Evolutionary conservation across 2,113 vertebrate genomes (phyloP).

Genomic region (Hystrix brachyura): DNA sequence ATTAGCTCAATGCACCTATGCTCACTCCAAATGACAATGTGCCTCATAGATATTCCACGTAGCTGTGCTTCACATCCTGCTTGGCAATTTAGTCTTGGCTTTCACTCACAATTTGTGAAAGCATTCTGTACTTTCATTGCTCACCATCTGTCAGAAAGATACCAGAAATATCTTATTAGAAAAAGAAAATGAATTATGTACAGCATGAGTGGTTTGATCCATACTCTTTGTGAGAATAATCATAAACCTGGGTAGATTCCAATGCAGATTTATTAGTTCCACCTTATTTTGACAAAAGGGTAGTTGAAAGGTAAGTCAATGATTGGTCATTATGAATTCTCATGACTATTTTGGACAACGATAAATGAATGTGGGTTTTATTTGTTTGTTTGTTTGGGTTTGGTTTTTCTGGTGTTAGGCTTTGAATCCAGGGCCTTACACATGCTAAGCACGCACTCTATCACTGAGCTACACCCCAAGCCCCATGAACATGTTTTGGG

Average conservation of each 20-base stretch:
- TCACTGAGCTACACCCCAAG: not conserved
- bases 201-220: not conserved
- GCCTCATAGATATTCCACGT: constrained; percentile 68
- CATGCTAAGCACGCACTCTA: not conserved
- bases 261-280: constrained; percentile 53
- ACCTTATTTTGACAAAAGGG: not conserved
- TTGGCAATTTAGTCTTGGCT: constrained; percentile 64
- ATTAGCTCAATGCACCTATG: constrained; percentile 62
- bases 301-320: constrained; percentile 27
- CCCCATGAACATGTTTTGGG: not conserved
- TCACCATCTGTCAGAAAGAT: constrained; percentile 77
- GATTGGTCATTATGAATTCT: not conserved
- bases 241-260: constrained; percentile 2
- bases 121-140: constrained; percentile 38
- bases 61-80: constrained; percentile 67
- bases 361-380: not conserved
- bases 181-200: constrained; percentile 22
- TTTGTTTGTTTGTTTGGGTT: not conserved
- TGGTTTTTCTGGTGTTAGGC: not conserved
- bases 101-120: constrained; percentile 25
- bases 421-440: not conserved
- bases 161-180: constrained; percentile 23
- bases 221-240: not conserved
- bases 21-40: constrained; percentile 71
- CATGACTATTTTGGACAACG: not conserved